Base-by-base conservation (phyloP, 2,888 invertebrate species). In the Calliopum simillimum region DNA sequence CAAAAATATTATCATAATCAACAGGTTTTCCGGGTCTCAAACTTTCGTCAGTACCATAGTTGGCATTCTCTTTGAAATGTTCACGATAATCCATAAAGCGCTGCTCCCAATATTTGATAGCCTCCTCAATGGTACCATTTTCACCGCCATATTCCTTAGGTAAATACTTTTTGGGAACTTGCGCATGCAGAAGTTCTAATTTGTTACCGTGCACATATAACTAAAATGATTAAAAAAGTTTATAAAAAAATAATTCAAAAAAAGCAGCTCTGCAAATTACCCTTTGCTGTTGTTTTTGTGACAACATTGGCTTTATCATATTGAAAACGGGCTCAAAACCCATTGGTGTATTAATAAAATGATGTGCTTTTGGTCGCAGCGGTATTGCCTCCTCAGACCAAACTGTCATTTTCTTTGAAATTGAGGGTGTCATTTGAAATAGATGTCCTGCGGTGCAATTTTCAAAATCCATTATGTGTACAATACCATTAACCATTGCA, bases 141-240 rank as follows among this genome's bases (percentile, higher is more conserved):
- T 88, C 87, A 4, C 92, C 92, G 14, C 92, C 92, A 78, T 91
- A 92, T 78, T 93, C 92, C 14, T 82, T 86, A 0, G 92, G 92
- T 33, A 92, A 81, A 68, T 90, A 85, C 16, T 88, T 86, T 76
- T 88, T 86, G 0, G 92, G 90, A 25, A 92, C 83, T 61, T 87
- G 78, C 75, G 90, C 86, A 76, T 89, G 89, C 66, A 92, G 81
- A 25, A 88, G 88, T 1, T 90, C 88, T 70, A 88, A 85, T 76
- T 89, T 82, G 74, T 87, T 87, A 67, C 88, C 88, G 75, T 91
- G 89, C 16, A 91, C 86, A 82, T 84, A 87, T 43, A 91, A 76
- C 89, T 90, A 80, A 55, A 43, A 74, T 49, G n/a, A 8, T n/a
- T n/a, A 53, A 44, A 11, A 62, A 23, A 62, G 4, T 43, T 47